phyloP scores from a whole-genome alignment of 2,113 vertebrate species.

The Galbula dea region DNA sequence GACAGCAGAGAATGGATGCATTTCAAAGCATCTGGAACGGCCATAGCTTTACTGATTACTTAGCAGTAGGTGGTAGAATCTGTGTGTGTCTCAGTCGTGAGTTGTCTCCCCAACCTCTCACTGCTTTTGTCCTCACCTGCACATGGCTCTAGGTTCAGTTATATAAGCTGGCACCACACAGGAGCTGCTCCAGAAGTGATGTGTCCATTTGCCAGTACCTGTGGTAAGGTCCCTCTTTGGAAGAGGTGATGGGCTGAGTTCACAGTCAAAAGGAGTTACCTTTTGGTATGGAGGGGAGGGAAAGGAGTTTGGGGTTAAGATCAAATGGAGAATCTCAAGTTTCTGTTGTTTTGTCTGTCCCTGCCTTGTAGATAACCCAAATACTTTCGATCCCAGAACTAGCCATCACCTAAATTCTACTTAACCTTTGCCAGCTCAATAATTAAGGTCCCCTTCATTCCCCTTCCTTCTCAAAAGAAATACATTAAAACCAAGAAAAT shows the following conservation, averaged over 20 bases:
- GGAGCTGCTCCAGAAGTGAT: neutral
- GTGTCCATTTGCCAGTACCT: neutral
- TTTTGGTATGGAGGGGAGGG: neutral
- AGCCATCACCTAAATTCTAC: neutral
- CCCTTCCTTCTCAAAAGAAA: neutral
- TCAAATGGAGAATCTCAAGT: neutral
- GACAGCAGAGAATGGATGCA: neutral
- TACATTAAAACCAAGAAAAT: neutral
- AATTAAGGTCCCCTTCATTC: neutral
- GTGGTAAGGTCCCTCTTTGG: neutral
- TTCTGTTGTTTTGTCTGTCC: neutral
- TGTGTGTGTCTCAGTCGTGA: neutral
- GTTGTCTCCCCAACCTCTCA: neutral
- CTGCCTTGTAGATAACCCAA: neutral
- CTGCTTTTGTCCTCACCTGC: neutral
- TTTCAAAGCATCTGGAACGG: conserved; percentile 20
- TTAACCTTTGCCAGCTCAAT: neutral
- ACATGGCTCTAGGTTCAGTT: neutral
- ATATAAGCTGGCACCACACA: neutral
- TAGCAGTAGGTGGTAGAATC: neutral
- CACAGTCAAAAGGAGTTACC: neutral
- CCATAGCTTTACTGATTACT: neutral
- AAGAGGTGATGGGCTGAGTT: neutral
- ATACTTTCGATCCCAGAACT: neutral
- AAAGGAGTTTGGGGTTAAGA: neutral